Base-by-base conservation (phyloP, 2,113 vertebrate genomes). In the Mixornis gularis region DNA sequence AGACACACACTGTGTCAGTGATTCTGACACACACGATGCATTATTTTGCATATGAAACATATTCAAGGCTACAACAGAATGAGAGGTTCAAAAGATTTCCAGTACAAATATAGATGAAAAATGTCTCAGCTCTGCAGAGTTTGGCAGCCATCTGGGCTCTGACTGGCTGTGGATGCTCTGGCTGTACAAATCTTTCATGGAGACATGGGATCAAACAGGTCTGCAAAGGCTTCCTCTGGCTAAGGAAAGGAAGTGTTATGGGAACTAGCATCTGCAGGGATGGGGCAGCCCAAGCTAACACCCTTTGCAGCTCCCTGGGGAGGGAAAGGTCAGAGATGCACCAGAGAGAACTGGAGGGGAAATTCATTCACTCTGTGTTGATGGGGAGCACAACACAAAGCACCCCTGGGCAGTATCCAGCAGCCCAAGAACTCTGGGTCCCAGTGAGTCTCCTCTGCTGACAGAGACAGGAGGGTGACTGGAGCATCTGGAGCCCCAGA, bases 231-330 rank as follows among this genome's bases (percentile, higher is more conserved):
- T 82, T 32, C 24, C 18, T 40, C 48, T 3, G 2, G 55, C 49
- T 62, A 62, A 44, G 41, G 15, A 68, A 66, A 60, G 32, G 36
- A 84, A 12, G 5, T 78, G 30, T 14, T 29, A 6, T 9, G 10
- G 27, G 13, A 53, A 64, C 5, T 7, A 21, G 48, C 19, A 89
- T 24, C 55, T 65, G 29, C 55, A 66, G 36, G 51, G 16, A 38
- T 4, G 24, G 30, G 12, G 25, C 56, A 89, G 55, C 38, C 43
- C 64, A 74, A 76, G n/a, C 30, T 49, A 71, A 72, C 5, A 43
- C 1, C 3, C 8, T 48, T 43, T 29, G 43, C 32, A 94, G 34
- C 26, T 85, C 26, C 64, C 46, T 0, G 0, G 10, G n/a, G 17
- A 8, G 5, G 4, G 9, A 34, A 49, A 78, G 26, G 11, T 14